Percentiles rank a stretch among this genome's conserved stretches.
phyloP scores from a whole-genome alignment of 2,797 vertebrate genomes.

The Catamblyrhynchus diadema region DNA sequence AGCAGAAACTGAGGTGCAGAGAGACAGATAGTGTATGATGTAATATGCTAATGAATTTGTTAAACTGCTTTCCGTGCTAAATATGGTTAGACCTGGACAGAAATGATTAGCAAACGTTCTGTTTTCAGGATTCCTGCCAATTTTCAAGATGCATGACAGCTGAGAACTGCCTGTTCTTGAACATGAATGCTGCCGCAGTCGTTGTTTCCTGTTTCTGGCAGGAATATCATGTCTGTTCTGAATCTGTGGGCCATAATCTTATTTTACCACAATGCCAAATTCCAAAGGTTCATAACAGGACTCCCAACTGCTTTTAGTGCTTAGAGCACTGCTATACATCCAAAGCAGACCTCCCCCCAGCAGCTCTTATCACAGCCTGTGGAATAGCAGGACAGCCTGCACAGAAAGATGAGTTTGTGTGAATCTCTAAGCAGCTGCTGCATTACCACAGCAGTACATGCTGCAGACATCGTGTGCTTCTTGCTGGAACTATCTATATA shows the following conservation, averaged over 20 bases:
- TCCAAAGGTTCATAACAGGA: neutral
- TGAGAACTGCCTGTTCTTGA: neutral
- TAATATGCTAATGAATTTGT: neutral
- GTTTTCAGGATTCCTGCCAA: neutral
- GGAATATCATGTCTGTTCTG: neutral
- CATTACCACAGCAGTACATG: neutral
- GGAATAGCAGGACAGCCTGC: neutral
- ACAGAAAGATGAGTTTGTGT: neutral
- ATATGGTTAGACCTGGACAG: neutral
- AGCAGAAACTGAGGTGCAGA: neutral
- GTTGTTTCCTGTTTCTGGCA: neutral
- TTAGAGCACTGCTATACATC: neutral
- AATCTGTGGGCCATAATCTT: neutral
- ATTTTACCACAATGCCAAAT: neutral
- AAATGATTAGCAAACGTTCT: rapidly evolving
- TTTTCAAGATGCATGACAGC: neutral
- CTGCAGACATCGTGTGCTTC: neutral
- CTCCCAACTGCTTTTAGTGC: neutral
- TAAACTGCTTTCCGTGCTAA: neutral
- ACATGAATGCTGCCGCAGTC: neutral
- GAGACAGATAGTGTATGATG: neutral
- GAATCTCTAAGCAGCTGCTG: neutral
- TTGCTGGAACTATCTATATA: neutral
- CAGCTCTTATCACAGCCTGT: neutral
- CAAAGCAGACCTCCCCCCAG: neutral